Evolutionary conservation across 2,797 vertebrate species (phyloP).

Genomic region (Dallia pectoralis): DNA sequence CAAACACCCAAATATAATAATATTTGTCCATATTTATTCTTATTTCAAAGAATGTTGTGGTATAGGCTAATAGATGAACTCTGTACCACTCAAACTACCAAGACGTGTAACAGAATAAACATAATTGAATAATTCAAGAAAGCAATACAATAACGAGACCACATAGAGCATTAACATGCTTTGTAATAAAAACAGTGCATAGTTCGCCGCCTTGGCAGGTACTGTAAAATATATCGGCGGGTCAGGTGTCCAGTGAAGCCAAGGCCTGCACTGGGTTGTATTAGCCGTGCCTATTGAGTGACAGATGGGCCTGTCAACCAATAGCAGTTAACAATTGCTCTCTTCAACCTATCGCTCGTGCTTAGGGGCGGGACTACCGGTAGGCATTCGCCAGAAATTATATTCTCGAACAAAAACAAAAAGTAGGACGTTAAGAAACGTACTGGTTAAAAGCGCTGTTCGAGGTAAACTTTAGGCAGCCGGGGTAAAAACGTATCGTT

Average conservation of each 20-base stretch:
- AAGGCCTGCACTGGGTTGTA: constrained; percentile 63
- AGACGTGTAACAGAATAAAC: background rate
- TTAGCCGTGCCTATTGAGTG: constrained; percentile 32
- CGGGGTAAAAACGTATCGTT: background rate
- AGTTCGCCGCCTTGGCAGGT: background rate
- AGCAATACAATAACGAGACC: background rate
- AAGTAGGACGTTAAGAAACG: constrained; percentile 62
- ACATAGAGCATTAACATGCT: background rate
- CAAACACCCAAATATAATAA: background rate
- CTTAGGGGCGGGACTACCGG: constrained; percentile 64
- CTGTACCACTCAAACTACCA: background rate
- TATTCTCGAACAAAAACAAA: constrained; percentile 69
- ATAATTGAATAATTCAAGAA: background rate
- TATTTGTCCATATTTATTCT: background rate
- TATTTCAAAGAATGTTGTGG: background rate
- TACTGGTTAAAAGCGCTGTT: constrained; percentile 9
- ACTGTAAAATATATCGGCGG: constrained; percentile 45
- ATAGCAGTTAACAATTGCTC: constrained; percentile 41
- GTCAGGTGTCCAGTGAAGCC: constrained; percentile 67
- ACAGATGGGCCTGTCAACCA: constrained; percentile 55
- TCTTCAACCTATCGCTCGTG: constrained; percentile 52
- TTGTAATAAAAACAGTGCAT: background rate
- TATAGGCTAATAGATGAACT: background rate
- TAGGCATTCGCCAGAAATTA: constrained; percentile 62
- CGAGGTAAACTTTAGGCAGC: background rate